Evolutionary conservation across 30 jellyfish, hydroid and myxozoan genomes (phyloP).

Genomic region (Cassiopea andromeda): DNA sequence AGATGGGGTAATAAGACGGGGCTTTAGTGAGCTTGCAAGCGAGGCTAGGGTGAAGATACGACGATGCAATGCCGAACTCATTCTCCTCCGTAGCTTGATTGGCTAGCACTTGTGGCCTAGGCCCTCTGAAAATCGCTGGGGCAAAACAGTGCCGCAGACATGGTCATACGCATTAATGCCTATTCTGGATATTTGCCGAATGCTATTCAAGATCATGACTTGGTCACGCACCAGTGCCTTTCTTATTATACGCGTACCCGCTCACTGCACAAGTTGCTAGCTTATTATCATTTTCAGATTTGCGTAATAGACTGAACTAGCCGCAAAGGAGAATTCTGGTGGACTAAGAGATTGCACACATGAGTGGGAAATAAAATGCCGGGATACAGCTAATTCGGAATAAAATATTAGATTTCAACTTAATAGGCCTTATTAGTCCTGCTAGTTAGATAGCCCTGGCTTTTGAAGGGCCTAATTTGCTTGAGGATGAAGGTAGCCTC

Average conservation of each 20-base stretch:
- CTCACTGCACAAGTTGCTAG: conserved; percentile 41
- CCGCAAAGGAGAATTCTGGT: conserved; percentile 31
- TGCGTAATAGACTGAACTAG: conserved; percentile 67
- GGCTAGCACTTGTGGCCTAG: not conserved
- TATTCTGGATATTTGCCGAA: conserved; percentile 12
- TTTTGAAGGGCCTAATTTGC: not conserved
- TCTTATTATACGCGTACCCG: conserved; percentile 47
- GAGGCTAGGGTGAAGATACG: no score
- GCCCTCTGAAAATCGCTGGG: not conserved
- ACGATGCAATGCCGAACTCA: not conserved
- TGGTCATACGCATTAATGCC: conserved; percentile 1
- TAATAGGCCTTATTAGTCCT: not conserved
- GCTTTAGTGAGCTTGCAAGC: no score
- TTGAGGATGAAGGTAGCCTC: conserved; percentile 20
- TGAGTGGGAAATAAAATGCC: conserved; percentile 1
- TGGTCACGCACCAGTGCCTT: conserved; percentile 37
- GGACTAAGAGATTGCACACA: not conserved
- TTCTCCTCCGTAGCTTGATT: not conserved
- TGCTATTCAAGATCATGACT: conserved; percentile 54
- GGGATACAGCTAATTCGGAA: not conserved
- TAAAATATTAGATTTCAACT: not conserved
- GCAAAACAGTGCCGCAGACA: not conserved
- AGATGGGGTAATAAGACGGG: no score
- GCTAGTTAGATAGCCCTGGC: not conserved
- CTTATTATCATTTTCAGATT: conserved; percentile 43